Conservation (phyloP, 2,888 invertebrate genomes). For the Drosophila atripex region DNA sequence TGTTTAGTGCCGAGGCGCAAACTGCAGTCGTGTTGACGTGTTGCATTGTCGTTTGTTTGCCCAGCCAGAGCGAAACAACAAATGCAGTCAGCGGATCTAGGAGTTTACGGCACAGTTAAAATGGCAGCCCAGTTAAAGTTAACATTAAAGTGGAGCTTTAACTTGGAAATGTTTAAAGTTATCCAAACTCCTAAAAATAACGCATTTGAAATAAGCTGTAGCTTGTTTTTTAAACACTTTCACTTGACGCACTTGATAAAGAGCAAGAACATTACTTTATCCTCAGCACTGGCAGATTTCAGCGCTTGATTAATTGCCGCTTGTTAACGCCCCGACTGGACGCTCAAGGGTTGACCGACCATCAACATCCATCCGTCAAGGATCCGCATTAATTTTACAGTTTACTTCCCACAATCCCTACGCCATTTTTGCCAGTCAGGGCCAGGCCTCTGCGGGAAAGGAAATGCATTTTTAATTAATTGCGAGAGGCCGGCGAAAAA, state of each 20-base stretch:
- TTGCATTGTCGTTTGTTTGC: constrained; percentile 37
- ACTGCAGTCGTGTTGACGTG: constrained; percentile 48
- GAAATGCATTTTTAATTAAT: constrained; percentile 73
- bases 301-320: constrained; percentile 66
- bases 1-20: constrained; percentile 65
- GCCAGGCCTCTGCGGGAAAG: constrained; percentile 61
- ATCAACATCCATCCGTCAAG: constrained; percentile 37
- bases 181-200: not conserved
- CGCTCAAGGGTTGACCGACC: constrained; percentile 58
- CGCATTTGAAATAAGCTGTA: not conserved
- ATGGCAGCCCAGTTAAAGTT: not conserved
- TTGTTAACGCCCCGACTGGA: constrained; percentile 66
- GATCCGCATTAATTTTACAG: constrained; percentile 27
- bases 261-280: constrained; percentile 37
- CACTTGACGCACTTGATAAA: constrained; percentile 17
- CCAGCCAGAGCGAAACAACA: constrained; percentile 13
- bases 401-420: constrained; percentile 29
- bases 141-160: not conserved
- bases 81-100: constrained; percentile 10
- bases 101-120: constrained; percentile 16
- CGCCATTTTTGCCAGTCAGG: constrained; percentile 43
- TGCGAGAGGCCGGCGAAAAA: constrained; percentile 57
- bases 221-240: not conserved
- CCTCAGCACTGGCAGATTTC: constrained; percentile 41
- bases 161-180: not conserved